Percentiles rank a stretch among this genome's conserved stretches.
Conservation (phyloP, 2,888 invertebrate genomes). For the Mycalesis mineus region DNA sequence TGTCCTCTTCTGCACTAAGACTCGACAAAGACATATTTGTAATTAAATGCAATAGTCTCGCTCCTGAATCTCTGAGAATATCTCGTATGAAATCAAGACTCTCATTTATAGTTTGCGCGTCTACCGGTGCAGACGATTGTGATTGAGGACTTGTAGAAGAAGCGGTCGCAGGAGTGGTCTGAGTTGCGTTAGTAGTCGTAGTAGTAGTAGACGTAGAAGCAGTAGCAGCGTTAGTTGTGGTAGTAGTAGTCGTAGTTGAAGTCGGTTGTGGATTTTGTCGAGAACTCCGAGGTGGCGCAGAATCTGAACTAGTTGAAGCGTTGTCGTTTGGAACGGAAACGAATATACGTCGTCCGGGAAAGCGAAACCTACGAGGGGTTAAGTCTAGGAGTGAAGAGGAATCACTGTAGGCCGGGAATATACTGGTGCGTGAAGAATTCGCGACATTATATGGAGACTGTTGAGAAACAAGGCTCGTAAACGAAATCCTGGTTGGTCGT, state of each 20-base stretch:
- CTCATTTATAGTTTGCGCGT: slow-evolving; percentile 66
- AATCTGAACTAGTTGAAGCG: slow-evolving; percentile 11
- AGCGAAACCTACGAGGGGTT: slow-evolving; percentile 25
- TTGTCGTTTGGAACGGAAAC: slow-evolving; percentile 22
- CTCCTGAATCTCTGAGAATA: slow-evolving; percentile 69
- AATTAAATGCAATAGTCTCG: slow-evolving; percentile 65
- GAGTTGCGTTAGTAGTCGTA: slow-evolving; percentile 13
- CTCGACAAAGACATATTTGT: slow-evolving; percentile 69
- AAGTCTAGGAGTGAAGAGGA: slow-evolving; percentile 33
- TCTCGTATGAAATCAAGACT: slow-evolving; percentile 69
- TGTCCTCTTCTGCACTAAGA: slow-evolving; percentile 50
- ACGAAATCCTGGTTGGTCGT: slow-evolving; percentile 40
- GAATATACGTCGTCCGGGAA: slow-evolving; percentile 17
- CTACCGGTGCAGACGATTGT: slow-evolving; percentile 43
- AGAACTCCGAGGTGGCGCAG: slow-evolving; percentile 5
- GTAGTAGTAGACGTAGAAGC: slow-evolving; percentile 31
- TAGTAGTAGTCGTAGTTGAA: slow-evolving; percentile 14
- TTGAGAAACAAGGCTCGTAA: slow-evolving; percentile 32
- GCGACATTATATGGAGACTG: slow-evolving; percentile 35
- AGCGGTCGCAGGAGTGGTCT: slow-evolving; percentile 30
- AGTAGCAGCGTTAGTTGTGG: slow-evolving; percentile 25
- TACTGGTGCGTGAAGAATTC: slow-evolving; percentile 61
- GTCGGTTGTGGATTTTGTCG: slow-evolving; percentile 15
- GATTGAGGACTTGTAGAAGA: slow-evolving; percentile 26
- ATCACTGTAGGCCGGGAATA: slow-evolving; percentile 56